Percentiles rank a stretch among this genome's conserved stretches.
phyloP scores from a whole-genome alignment of 2,888 invertebrate species.

The Xestia rhomboidea region DNA sequence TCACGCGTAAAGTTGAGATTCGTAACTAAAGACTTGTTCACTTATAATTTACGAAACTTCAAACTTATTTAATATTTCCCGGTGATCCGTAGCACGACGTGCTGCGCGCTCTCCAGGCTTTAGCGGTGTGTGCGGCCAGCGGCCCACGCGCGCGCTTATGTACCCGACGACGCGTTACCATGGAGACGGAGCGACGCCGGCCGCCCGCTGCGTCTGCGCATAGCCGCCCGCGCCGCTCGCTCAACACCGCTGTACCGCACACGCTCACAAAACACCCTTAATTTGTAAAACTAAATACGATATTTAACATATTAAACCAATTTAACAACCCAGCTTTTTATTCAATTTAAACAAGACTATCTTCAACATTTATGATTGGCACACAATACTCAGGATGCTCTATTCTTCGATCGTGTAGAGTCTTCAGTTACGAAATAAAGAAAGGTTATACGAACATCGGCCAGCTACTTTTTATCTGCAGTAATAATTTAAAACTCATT shows the following conservation, averaged over 20 bases:
- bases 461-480: constrained; percentile 87
- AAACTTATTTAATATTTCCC: constrained; percentile 79
- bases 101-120: constrained; percentile 89
- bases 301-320: constrained; percentile 47
- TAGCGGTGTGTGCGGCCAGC: constrained; percentile 82
- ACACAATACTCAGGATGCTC: constrained; percentile 51
- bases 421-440: constrained; percentile 82
- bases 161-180: constrained; percentile 83
- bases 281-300: constrained; percentile 57
- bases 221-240: constrained; percentile 51
- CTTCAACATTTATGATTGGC: constrained; percentile 52
- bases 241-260: constrained; percentile 54
- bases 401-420: constrained; percentile 73
- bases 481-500: constrained; percentile 90
- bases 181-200: constrained; percentile 87
- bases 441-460: constrained; percentile 84
- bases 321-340: constrained; percentile 46
- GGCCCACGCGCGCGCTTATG: constrained; percentile 79
- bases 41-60: constrained; percentile 90
- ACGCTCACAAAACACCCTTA: constrained; percentile 59
- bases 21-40: constrained; percentile 87
- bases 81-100: constrained; percentile 89
- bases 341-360: constrained; percentile 52
- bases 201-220: constrained; percentile 76
- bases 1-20: constrained; percentile 86